These are phyloP conservation scores for Crotalus helleri DNA, from an alignment of 2,113 vertebrate species.

Conservation along the genomic window DNA sequence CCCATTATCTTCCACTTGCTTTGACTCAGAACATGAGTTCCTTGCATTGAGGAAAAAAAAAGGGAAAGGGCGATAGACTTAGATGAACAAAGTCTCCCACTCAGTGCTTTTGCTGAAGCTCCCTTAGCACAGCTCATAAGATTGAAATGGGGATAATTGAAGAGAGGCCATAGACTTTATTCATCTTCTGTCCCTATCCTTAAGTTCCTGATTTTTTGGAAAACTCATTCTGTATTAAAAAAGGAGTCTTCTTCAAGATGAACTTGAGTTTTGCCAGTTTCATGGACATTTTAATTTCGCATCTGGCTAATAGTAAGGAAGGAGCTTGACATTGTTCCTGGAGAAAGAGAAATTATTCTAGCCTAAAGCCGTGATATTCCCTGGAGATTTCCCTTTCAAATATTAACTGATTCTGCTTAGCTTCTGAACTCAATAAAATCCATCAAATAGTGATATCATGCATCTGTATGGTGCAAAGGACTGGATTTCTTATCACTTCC, in stretches of 20 bases:
- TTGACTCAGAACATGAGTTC: neutral
- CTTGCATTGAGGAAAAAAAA: neutral
- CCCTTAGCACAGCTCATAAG: neutral
- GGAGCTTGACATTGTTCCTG: neutral
- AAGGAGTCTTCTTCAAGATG: neutral
- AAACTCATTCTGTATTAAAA: neutral
- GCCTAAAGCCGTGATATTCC: neutral
- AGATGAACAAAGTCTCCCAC: neutral
- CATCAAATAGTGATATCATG: neutral
- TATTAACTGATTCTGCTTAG: neutral
- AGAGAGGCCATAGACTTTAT: neutral
- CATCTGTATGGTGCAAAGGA: neutral
- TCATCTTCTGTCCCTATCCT: neutral
- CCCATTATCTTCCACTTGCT: neutral
- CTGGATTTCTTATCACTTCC: neutral
- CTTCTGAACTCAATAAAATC: neutral
- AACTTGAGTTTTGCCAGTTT: neutral
- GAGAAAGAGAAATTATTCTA: neutral
- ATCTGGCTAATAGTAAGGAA: neutral
- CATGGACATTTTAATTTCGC: neutral
- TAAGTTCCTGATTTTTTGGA: neutral
- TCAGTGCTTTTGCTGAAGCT: neutral
- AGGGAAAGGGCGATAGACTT: neutral
- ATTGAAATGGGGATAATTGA: neutral
- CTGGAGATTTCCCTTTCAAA: neutral